Conservation (phyloP, 2,888 invertebrate species). For the Chloroclysta siterata region DNA sequence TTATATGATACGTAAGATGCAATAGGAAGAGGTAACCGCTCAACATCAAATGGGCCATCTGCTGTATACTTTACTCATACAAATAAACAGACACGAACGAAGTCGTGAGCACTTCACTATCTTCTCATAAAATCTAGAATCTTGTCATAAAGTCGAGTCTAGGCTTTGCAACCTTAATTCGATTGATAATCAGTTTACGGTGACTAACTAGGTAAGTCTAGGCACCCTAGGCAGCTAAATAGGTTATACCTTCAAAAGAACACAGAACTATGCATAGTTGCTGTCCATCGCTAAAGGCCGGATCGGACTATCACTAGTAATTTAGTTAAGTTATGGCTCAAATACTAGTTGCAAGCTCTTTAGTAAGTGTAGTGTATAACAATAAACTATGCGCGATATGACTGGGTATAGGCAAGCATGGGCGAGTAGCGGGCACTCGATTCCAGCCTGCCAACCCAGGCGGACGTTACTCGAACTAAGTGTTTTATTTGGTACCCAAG, state of each 20-base stretch:
- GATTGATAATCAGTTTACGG: slow-evolving; percentile 1
- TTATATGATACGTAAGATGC: too few species aligned
- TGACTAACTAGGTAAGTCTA: not conserved
- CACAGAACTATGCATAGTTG: not conserved
- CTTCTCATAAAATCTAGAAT: not conserved
- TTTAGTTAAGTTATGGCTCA: not conserved
- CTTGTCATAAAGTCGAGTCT: not conserved
- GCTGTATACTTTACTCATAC: too few species aligned
- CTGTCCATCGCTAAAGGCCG: not conserved
- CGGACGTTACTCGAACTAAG: too few species aligned
- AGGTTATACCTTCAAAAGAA: not conserved
- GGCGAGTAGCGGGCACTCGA: too few species aligned
- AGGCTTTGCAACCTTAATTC: not conserved
- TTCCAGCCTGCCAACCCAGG: too few species aligned
- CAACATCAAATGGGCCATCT: not conserved
- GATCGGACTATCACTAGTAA: not conserved
- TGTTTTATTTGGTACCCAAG: too few species aligned
- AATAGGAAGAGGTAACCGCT: too few species aligned
- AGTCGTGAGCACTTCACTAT: not conserved
- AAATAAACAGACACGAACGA: not conserved
- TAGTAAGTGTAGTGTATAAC: not conserved
- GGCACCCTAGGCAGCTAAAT: slow-evolving; percentile 1
- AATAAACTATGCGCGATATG: too few species aligned
- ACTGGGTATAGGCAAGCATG: too few species aligned
- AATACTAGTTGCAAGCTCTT: not conserved